Conservation (phyloP, 2,888 invertebrate species). For the Limnephilus rhombicus region DNA sequence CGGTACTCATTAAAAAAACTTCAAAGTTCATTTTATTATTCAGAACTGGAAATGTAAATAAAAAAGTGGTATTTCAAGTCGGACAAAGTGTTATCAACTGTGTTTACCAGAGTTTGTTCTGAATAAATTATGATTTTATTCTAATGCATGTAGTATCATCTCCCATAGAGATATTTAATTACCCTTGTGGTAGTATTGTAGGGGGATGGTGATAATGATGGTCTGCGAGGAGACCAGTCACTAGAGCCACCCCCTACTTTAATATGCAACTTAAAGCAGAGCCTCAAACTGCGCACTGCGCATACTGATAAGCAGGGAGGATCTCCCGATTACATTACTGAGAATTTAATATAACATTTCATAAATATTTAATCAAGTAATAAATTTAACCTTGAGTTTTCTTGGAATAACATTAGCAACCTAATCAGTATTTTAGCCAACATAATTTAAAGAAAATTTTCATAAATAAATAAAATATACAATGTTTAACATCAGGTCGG, state of each 20-base stretch:
- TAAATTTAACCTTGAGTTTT: background rate
- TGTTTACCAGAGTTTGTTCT: background rate
- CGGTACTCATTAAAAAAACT: no score
- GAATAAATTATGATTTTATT: background rate
- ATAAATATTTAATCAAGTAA: background rate
- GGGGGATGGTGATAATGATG: background rate
- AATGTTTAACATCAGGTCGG: background rate
- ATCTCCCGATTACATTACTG: background rate
- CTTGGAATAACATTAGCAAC: background rate
- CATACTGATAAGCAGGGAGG: slow-evolving; percentile 38
- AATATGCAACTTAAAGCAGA: slow-evolving; percentile 22
- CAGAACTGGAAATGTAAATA: no score
- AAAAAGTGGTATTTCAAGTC: no score
- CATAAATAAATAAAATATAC: background rate
- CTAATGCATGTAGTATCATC: background rate
- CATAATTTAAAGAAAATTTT: background rate
- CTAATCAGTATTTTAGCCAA: background rate
- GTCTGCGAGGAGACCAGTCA: background rate
- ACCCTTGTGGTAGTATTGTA: background rate
- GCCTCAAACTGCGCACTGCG: slow-evolving; percentile 32
- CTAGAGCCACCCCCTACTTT: background rate
- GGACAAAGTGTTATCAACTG: background rate
- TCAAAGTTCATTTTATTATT: no score
- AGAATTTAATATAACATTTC: background rate
- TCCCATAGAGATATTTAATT: background rate